Conservation (phyloP, 1,140 invertebrate genomes). For the Trachymyrmex septentrionalis region DNA sequence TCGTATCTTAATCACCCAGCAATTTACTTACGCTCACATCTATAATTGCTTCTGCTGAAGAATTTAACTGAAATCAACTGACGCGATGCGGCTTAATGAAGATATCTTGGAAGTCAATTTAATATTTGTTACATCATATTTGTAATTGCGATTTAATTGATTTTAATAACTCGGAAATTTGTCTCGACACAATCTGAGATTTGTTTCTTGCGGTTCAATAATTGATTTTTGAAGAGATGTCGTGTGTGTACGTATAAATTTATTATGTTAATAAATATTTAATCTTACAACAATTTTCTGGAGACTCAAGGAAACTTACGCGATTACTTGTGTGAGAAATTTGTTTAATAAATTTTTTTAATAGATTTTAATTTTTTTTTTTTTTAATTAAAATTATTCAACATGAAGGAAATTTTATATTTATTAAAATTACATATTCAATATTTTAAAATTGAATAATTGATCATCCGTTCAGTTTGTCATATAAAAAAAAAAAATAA, state of each 20-base stretch:
- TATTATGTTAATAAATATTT: not conserved
- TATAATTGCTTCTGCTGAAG: not conserved
- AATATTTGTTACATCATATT: slow-evolving; percentile 14
- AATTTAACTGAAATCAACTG: not conserved
- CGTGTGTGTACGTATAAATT: not conserved
- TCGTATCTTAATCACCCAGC: not conserved
- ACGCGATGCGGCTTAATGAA: not conserved
- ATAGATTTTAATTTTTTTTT: not conserved
- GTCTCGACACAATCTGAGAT: not conserved
- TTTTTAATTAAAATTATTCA: not conserved
- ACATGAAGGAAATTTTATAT: not conserved
- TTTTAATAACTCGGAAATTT: not conserved
- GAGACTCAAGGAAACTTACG: not conserved
- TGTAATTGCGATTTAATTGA: not conserved
- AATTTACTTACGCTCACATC: not conserved
- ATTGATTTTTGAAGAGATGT: not conserved
- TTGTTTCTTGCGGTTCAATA: not conserved
- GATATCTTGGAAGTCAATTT: not conserved
- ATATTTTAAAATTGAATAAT: not conserved
- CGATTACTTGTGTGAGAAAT: not conserved
- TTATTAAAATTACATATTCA: not conserved
- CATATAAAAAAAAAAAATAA: not conserved
- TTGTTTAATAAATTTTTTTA: not conserved
- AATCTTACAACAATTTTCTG: not conserved
- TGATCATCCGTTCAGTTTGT: not conserved